Base-by-base conservation (phyloP, 2,113 vertebrate genomes). In the Mesoclemmys tuberculata region DNA sequence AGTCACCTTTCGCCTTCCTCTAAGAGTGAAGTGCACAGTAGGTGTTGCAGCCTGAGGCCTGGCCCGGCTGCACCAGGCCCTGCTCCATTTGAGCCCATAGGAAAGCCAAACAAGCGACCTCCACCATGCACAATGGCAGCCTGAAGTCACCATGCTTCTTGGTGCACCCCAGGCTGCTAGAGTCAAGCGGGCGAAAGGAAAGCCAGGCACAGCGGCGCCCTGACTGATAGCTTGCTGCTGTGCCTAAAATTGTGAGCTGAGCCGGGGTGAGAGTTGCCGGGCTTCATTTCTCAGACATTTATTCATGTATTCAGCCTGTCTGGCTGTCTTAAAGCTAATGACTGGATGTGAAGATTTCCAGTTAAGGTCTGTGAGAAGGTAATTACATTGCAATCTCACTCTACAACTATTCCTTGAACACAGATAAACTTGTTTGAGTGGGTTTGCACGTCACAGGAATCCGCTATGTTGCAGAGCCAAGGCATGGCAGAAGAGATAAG, bases 301-400 rank as follows among this genome's bases (percentile, higher is more conserved):
- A 97, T 98, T 97, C 96, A 92, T 91, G 90, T 97, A 92, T 98
- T n/a, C n/a, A 98, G 96, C 97, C 95, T 98, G 97, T 97, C 97
- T 97, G 96, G 95, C 94, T 97, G 96, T 97, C 96, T 97, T 95
- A 68, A 88, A 94, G 90, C 96, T 97, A 97, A 97, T 98, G 97
- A 96, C 95, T 96, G 97, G 95, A 97, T 97, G 92, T 96, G 96
- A 97, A 96, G 96, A 97, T 97, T 97, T 97, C 97, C 97, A 97
- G 97, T 96, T 96, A 77, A 85, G 95, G 95, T 96, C 92, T 96
- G 96, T 94, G 95, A 97, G 96, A 93, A 97, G 96, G 96, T 96
- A 97, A 97, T 98, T 97, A 97, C 94, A 89, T 91, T 95, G 96
- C 96, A 97, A 95, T 97, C 97, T 97, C 77, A 3, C 91, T 96